phyloP scores from a whole-genome alignment of 2,888 invertebrate species.

The Portevinia maculata region DNA sequence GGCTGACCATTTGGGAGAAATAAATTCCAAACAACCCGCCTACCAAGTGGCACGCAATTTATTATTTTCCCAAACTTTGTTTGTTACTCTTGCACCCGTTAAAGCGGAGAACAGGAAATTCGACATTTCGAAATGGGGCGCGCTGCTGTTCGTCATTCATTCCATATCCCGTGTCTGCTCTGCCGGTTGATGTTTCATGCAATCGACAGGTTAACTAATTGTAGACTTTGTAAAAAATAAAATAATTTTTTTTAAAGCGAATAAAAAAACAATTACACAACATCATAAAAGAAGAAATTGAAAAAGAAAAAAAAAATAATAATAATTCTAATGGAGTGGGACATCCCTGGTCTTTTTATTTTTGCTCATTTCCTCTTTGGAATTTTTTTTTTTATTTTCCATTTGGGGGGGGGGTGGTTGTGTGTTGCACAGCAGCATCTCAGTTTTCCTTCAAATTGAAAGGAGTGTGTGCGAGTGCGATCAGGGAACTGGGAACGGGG shows the following conservation, averaged over 20 bases:
- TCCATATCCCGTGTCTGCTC: not conserved
- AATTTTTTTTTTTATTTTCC: not conserved
- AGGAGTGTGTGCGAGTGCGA: not conserved
- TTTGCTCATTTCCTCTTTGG: slow-evolving; percentile 30
- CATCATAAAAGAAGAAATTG: slow-evolving; percentile 33
- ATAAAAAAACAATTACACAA: slow-evolving; percentile 18
- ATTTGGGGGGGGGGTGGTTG: not conserved
- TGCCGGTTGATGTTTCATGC: slow-evolving; percentile 30
- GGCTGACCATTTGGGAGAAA: slow-evolving; percentile 28
- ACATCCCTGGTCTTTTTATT: not conserved
- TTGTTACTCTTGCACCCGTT: not conserved
- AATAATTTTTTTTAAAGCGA: not conserved
- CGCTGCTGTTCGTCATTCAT: too few relatives aligned
- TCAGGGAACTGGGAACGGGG: not conserved
- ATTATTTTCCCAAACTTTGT: not conserved
- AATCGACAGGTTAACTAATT: slow-evolving; percentile 55
- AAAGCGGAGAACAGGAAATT: slow-evolving; percentile 1
- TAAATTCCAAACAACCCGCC: slow-evolving; percentile 1
- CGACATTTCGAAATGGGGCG: not conserved
- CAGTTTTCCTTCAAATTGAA: slow-evolving; percentile 35
- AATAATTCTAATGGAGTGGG: too few relatives aligned
- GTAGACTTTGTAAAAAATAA: slow-evolving; percentile 21
- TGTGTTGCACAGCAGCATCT: slow-evolving; percentile 9
- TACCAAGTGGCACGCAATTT: not conserved
- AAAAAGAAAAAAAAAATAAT: not conserved